Percentiles rank a stretch among this genome's conserved stretches.
phyloP scores from a whole-genome alignment of 1,140 invertebrate genomes.

The Adelges cooleyi region DNA sequence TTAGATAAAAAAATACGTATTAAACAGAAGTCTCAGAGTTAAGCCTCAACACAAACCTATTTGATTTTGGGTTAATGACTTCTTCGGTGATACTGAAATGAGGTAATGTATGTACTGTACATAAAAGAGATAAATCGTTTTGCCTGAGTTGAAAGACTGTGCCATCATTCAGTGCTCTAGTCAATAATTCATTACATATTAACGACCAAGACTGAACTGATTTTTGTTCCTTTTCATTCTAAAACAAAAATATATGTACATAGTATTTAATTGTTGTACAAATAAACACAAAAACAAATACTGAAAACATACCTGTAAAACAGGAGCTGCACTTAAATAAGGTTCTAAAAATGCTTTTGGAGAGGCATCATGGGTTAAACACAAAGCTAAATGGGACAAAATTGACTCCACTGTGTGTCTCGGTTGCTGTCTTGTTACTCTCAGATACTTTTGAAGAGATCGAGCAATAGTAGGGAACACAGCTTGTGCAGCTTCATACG shows the following conservation, averaged over 20 bases:
- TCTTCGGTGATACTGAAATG: conserved; percentile 91
- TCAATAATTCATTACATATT: conserved; percentile 79
- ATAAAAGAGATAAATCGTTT: conserved; percentile 83
- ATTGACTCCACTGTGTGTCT: conserved; percentile 89
- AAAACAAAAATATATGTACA: conserved; percentile 32
- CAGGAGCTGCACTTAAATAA: conserved; percentile 64
- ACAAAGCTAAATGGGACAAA: conserved; percentile 70
- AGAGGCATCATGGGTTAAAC: conserved; percentile 84
- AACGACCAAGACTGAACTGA: conserved; percentile 82
- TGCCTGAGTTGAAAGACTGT: conserved; percentile 84
- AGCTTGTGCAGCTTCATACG: conserved; percentile 89
- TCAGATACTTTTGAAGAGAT: conserved; percentile 89
- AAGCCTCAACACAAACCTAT: conserved; percentile 85
- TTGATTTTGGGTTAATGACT: conserved; percentile 87
- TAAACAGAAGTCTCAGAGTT: conserved; percentile 96
- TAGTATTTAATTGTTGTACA: too few relatives aligned
- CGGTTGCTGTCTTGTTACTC: conserved; percentile 89
- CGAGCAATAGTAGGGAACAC: conserved; percentile 93
- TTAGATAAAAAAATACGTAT: conserved; percentile 33
- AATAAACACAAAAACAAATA: conserved; percentile 2
- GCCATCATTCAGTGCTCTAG: conserved; percentile 66
- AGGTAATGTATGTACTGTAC: conserved; percentile 70
- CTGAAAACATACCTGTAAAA: conserved; percentile 42
- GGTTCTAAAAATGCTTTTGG: conserved; percentile 85
- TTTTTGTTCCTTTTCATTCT: conserved; percentile 64